Evolutionary conservation across 2,113 vertebrate genomes (phyloP), one percentile per base, ranked within the genome.

Genomic region (Coregonus clupeaformis): DNA sequence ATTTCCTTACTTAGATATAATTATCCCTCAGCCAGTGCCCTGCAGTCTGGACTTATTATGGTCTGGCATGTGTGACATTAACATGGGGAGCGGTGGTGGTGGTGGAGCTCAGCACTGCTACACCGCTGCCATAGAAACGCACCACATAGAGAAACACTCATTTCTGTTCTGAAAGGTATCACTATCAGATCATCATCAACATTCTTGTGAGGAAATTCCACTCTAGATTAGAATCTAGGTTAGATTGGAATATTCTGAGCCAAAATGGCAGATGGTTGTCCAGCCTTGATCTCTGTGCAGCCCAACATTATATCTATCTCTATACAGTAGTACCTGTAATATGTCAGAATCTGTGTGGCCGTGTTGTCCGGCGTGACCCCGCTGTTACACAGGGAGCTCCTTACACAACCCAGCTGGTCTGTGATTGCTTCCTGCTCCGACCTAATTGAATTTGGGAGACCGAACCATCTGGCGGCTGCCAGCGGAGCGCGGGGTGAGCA

Each of bases 1-100:
- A 86, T 89, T 88, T 90, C 89, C 85, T 89, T 76, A 80, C 72
- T 76, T 5, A 73, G 85, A 82, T 88, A 85, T 90, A 90, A 87
- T 90, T 90, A 90, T 86, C 82, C 78, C 66, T 59, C 66, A 72
- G 64, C 45, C 67, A 77, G 62, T 73, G 72, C 75, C 84, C 83
- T 78, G 60, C 75, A 87, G 82, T 76, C 81, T 85, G 73, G 1
- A 7, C 62, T 82, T 82, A 85, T 84, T 83, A 80, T 76, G 76
- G 82, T 83, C 78, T 70, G 81, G 84, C 87, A 85, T 87, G 82
- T 86, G 82, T 82, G 77, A 77, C 84, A 84, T 88, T 80, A 85
- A 77, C 82, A 77, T 79, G 25, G 73, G 6, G 71, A 76, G 36
- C 16, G n/a, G 64, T 60, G 76, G n/a, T n/a, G n/a, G 64, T 60